Evolutionary conservation across 2,113 vertebrate species (phyloP), one percentile per base, ranked within the genome.

Genomic region (Nansenia antarctica): DNA sequence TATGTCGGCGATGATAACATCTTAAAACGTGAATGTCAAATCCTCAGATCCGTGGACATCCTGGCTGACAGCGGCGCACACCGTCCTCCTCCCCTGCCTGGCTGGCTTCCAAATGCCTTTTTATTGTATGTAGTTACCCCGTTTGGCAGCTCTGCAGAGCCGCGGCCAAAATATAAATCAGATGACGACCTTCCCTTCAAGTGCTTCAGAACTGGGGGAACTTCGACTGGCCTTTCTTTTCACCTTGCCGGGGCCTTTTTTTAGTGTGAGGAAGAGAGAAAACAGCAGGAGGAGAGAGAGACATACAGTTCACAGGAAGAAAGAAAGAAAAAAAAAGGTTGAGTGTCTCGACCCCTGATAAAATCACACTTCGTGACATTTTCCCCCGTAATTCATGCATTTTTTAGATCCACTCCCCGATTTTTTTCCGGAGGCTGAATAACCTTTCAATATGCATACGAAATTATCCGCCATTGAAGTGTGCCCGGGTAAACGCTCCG

Each of bases 361-460:
- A 81, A 84, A 84, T 85, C 82, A 82, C 72, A 86, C 82, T 79
- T 81, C 1, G 3, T 83, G 85, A 78, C 82, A 85, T 89, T 89
- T 89, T 61, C n/a, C 57, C 63, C n/a, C 57, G 74, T 77, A 69
- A 82, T 81, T 72, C 79, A 20, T 61, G 70, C 62, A 67, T 84
- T 73, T 84, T 73, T 73, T 29, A 65, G 59, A 45, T 31, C 60
- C 52, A 47, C 58, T 37, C 31, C n/a, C n/a, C 32, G 55, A 62
- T 77, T 68, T 63, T n/a, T n/a, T n/a, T n/a, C n/a, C n/a, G n/a
- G 47, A 58, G 30, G 31, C 31, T 26, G 29, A 29, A 20, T 64
- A 61, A 45, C 52, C 55, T 84, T 75, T 65, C 15, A 27, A 63
- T 20, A 15, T 26, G 30, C 65, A 22, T 65, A 20, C 62, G 75